Evolutionary conservation across 2,888 invertebrate species (phyloP), one percentile per base, ranked within the genome.

Genomic region (Drosophila percnosoma): DNA sequence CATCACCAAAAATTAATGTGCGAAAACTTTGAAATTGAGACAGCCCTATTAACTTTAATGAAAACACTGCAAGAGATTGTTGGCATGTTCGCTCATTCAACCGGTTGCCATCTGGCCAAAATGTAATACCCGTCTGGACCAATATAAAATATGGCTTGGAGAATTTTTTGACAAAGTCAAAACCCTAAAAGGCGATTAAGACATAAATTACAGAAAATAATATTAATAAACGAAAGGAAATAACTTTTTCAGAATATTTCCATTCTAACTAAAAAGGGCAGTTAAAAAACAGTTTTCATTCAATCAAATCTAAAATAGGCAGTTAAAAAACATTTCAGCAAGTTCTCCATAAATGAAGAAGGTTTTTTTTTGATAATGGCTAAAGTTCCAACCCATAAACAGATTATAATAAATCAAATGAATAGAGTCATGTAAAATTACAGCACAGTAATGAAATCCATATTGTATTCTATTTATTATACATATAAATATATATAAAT

Each of bases 1-100:
- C 71, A 53, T 31, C 49, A 2, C 4, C 1, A 24, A 24, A 73
- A 71, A 88, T 80, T 78, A 80, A 80, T 82, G 88, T 85, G 78
- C 83, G 75, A 78, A 82, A 84, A 68, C 48, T 69, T 62, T 69
- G 63, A 62, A 73, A 79, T 82, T 73, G 63, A 76, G 81, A 73
- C 77, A 73, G 70, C 45, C 62, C 48, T 53, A 71, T 68, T 68
- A 66, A 68, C 45, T 75, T 68, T 51, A 68, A 67, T 75, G 57
- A 59, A 63, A 67, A 48, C 51, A 36, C 49, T 67, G 68, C 49
- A 51, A 67, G 18, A 67, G 60, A 66, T 66, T 36, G 52, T 24
- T 24, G 24, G 2, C 24, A 24, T 24, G 24, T 77, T 77, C 76
- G 59, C 7, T 33, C 51, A 42, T 21, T 59, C 21, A 61, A 78